These are phyloP conservation scores for Trachops cirrhosus DNA, from an alignment of 2,797 vertebrate genomes.

Conservation along the genomic window DNA sequence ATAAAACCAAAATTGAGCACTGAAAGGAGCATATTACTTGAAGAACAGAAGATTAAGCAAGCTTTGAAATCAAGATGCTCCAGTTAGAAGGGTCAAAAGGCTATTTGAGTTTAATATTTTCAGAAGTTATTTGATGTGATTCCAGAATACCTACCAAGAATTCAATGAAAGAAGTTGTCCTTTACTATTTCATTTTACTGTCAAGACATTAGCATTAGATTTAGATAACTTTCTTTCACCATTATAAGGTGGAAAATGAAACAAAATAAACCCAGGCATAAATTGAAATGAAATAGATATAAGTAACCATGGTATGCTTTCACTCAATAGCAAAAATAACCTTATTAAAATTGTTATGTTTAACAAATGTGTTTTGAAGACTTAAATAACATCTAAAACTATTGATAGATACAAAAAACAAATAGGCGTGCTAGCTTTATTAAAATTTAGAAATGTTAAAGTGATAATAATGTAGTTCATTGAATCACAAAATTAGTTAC, in stretches of 20 bases:
- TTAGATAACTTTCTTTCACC: constrained; percentile 16
- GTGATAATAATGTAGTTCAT: not conserved
- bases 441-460: not conserved
- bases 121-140: constrained; percentile 17
- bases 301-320: not conserved
- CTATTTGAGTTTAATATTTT: not conserved
- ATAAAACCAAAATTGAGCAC: not conserved
- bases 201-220: constrained; percentile 43
- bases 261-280: not conserved
- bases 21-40: not conserved
- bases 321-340: not conserved
- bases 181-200: constrained; percentile 31
- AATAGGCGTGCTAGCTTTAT: not conserved
- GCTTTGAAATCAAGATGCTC: not conserved
- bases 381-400: not conserved
- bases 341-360: not conserved
- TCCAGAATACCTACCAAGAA: constrained; percentile 50
- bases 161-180: constrained; percentile 8
- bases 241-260: constrained; percentile 1
- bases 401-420: not conserved
- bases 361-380: not conserved
- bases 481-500: not conserved
- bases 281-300: constrained; percentile 12
- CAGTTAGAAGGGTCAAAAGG: not conserved
- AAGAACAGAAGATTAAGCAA: not conserved